Evolutionary conservation across 1,140 invertebrate genomes (phyloP).

Genomic region (Drusus annulatus): DNA sequence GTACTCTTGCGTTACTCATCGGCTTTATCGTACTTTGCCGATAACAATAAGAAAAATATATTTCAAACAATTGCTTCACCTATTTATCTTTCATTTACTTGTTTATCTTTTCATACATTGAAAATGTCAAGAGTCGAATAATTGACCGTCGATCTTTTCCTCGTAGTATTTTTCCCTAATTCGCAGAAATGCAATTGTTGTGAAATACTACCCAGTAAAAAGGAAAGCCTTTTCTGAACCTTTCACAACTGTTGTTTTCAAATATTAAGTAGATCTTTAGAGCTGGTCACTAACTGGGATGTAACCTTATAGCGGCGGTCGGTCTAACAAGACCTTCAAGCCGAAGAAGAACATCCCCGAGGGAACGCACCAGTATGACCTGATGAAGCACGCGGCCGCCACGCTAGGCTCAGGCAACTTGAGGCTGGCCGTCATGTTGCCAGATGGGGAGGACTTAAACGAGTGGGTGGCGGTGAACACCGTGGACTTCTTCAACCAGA

Average conservation of each 20-base stretch:
- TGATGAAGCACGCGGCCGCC: conserved; percentile 99
- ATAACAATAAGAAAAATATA: background rate
- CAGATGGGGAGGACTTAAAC: conserved; percentile 99
- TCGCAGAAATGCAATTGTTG: too few species aligned
- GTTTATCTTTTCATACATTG: background rate
- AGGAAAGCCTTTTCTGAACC: too few species aligned
- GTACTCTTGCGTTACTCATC: conserved; percentile 37
- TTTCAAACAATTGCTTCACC: background rate
- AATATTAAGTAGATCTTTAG: too few species aligned
- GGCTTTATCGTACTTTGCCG: background rate
- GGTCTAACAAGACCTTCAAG: conserved; percentile 97
- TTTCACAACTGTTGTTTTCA: too few species aligned
- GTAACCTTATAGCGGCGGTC: conserved; percentile 78
- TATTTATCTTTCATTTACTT: background rate
- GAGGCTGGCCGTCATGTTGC: conserved; percentile 94
- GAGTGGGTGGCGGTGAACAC: conserved; percentile 99
- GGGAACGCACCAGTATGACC: conserved; percentile 98
- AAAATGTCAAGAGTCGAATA: conserved; percentile 11
- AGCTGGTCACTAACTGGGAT: too few species aligned
- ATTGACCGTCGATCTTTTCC: background rate
- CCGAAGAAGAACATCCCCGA: conserved; percentile 99
- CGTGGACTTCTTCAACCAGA: conserved; percentile 99
- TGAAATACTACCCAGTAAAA: too few species aligned
- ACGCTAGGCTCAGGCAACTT: conserved; percentile 98
- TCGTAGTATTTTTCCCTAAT: too few species aligned